Evolutionary conservation across 2,888 invertebrate genomes (phyloP).

Genomic region (Heliconius aoede): DNA sequence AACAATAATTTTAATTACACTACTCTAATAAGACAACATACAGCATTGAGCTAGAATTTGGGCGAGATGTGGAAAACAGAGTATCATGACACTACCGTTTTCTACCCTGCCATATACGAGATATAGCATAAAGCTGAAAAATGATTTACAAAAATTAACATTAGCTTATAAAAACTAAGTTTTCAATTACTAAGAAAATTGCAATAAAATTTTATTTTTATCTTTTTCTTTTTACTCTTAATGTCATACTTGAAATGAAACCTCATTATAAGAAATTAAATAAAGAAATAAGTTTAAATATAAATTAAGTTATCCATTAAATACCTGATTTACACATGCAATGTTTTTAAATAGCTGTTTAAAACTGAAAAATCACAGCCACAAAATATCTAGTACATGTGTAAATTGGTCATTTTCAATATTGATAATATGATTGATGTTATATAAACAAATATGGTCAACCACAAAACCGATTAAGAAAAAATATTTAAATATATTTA

Average conservation of each 20-base stretch:
- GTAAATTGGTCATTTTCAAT: slow-evolving; percentile 14
- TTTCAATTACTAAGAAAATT: not conserved
- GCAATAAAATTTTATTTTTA: not conserved
- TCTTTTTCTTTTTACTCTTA: not conserved
- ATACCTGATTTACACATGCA: slow-evolving; percentile 33
- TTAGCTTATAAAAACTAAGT: not conserved
- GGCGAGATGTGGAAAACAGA: too few relatives aligned
- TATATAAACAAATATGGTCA: not conserved
- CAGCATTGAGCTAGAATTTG: too few relatives aligned
- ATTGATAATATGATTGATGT: slow-evolving; percentile 19
- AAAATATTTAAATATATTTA: not conserved
- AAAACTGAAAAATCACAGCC: slow-evolving; percentile 36
- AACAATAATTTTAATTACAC: too few relatives aligned
- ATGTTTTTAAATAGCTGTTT: slow-evolving; percentile 10
- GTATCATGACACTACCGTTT: too few relatives aligned
- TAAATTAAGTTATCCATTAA: slow-evolving; percentile 7
- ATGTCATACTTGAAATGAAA: not conserved
- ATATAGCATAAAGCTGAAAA: not conserved
- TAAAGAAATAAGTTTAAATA: not conserved
- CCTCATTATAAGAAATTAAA: not conserved
- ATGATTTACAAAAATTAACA: not conserved
- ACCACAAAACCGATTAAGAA: not conserved
- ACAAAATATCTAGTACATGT: slow-evolving; percentile 25
- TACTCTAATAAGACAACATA: too few relatives aligned
- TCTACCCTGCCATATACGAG: not conserved